phyloP scores from a whole-genome alignment of 2,113 vertebrate species.

The Sphaerodactylus townsendi region DNA sequence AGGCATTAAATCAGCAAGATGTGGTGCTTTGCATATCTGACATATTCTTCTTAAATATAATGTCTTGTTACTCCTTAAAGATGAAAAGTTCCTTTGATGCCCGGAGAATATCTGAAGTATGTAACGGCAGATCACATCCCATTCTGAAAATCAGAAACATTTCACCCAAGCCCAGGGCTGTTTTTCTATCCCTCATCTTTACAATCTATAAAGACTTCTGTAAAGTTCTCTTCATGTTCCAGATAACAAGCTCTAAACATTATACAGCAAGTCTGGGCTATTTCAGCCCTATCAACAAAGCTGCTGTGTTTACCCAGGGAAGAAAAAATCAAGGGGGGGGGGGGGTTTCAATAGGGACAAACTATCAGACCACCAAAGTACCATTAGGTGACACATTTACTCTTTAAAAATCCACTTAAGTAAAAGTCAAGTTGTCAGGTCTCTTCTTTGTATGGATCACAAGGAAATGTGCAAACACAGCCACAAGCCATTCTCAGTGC shows the following conservation, averaged over 20 bases:
- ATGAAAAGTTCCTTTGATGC: conserved; percentile 1
- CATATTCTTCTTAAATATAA: conserved; percentile 1
- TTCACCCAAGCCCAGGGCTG: neutral
- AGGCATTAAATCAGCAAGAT: neutral
- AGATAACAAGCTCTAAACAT: conserved; percentile 49
- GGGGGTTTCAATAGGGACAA: conserved; percentile 10
- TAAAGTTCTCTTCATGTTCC: conserved; percentile 34
- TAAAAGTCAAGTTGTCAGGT: conserved; percentile 1
- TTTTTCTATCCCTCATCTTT: rapidly evolving
- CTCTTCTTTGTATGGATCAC: conserved; percentile 1
- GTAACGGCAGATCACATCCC: neutral
- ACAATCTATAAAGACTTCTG: conserved; percentile 6
- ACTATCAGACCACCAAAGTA: conserved; percentile 57
- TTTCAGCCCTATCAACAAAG: conserved; percentile 59
- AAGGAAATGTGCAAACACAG: conserved; percentile 6
- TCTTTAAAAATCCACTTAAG: conserved; percentile 37
- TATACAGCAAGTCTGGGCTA: conserved; percentile 42
- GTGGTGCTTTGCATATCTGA: neutral
- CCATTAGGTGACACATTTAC: conserved; percentile 46
- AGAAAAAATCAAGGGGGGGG: conserved; percentile 36
- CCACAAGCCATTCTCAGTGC: neutral
- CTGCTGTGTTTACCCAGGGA: conserved; percentile 49
- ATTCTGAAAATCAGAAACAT: neutral
- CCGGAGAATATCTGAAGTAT: neutral
- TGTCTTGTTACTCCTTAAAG: neutral